These are phyloP conservation scores for Acanthopleura granulata DNA, from an alignment of 2,888 invertebrate genomes.

Conservation along the genomic window DNA sequence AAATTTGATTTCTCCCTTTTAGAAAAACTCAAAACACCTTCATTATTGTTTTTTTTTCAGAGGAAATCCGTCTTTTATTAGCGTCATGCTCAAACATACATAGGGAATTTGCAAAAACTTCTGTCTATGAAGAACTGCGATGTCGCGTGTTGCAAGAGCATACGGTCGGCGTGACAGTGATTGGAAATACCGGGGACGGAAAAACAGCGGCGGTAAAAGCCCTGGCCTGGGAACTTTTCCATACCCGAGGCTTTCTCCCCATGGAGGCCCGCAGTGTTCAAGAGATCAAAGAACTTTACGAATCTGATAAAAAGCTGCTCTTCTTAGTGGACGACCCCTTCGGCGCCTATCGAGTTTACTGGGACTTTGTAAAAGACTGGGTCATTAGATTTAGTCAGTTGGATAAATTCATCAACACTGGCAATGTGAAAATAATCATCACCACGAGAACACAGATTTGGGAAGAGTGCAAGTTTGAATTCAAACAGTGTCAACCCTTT, in stretches of 20 bases:
- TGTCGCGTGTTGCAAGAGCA: background rate
- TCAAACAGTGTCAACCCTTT: background rate
- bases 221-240: background rate
- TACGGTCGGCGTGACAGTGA: background rate
- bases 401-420: background rate
- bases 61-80: too few species aligned
- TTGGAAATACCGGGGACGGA: slow-evolving; percentile 11
- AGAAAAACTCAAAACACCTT: too few species aligned
- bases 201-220: background rate
- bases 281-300: background rate
- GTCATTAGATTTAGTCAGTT: background rate
- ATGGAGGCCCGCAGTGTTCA: background rate
- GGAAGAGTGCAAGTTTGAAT: slow-evolving; percentile 9
- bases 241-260: background rate
- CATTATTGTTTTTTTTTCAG: too few species aligned
- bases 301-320: background rate
- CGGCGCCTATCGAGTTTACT: background rate
- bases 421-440: background rate
- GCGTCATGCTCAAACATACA: too few species aligned
- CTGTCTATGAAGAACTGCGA: too few species aligned
- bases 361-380: slow-evolving; percentile 2
- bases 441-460: background rate
- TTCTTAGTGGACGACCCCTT: slow-evolving; percentile 6
- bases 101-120: too few species aligned
- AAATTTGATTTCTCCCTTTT: too few species aligned